A percentile compares a stretch with the other conserved stretches of the same genome.
These are phyloP conservation scores for Caenorhabditis latens DNA, from an alignment of 1,140 invertebrate genomes.

Conservation along the genomic window DNA sequence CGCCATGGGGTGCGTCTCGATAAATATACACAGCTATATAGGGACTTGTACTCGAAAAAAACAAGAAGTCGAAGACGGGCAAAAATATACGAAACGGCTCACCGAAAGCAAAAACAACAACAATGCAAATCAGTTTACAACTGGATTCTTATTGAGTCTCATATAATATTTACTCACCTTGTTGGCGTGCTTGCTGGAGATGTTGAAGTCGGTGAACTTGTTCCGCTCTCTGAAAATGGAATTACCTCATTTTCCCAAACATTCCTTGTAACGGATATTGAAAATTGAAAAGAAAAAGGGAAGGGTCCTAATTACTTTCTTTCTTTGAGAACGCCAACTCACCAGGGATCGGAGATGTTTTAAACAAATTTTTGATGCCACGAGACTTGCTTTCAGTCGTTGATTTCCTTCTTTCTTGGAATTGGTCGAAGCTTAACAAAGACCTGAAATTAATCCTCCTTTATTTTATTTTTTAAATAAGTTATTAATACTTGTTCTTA, in stretches of 20 bases:
- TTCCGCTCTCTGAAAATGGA: conserved; percentile 21
- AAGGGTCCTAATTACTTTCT: neutral
- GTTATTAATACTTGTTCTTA: conserved; percentile 62
- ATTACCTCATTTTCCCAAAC: no score
- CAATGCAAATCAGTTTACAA: neutral
- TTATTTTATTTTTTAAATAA: neutral
- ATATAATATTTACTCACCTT: neutral
- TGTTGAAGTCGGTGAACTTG: conserved; percentile 15
- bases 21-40: conserved; percentile 38
- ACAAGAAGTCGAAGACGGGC: neutral
- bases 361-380: conserved; percentile 51
- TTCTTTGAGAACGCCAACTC: neutral
- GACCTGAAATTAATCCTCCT: conserved; percentile 64
- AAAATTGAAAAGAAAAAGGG: neutral
- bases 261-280: neutral
- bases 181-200: conserved; percentile 23
- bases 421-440: conserved; percentile 83
- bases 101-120: conserved; percentile 15
- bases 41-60: conserved; percentile 21
- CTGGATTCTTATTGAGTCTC: neutral
- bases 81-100: neutral
- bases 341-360: conserved; percentile 45
- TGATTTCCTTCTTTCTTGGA: conserved; percentile 88
- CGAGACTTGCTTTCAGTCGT: conserved; percentile 87
- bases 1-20: neutral